Evolutionary conservation across 2,113 vertebrate species (phyloP).

Genomic region (Hemicordylus capensis): DNA sequence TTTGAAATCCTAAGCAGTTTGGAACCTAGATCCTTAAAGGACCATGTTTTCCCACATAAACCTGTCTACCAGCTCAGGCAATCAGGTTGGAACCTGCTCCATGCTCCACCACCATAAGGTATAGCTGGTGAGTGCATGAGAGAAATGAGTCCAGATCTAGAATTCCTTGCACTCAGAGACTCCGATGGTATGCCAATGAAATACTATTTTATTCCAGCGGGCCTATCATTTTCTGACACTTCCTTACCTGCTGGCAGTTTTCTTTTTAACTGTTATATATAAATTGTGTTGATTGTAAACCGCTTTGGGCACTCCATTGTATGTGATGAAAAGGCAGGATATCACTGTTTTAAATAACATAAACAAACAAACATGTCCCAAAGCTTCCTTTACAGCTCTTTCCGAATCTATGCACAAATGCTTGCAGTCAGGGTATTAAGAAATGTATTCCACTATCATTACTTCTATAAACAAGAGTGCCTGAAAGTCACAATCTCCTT

Average conservation of each 20-base stretch:
- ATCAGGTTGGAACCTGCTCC: neutral
- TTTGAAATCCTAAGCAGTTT: no score
- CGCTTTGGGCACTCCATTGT: neutral
- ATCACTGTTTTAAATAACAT: neutral
- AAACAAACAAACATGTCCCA: neutral
- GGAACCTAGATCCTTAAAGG: neutral
- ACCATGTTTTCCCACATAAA: neutral
- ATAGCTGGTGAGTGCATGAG: neutral
- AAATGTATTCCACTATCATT: neutral
- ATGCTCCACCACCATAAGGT: neutral
- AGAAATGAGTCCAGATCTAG: neutral
- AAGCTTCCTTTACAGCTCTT: neutral
- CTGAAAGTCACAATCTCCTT: neutral
- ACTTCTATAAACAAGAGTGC: constrained; percentile 9
- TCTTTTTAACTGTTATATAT: neutral
- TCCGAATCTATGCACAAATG: accelerated
- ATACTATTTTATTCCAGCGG: neutral
- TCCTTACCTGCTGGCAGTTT: neutral
- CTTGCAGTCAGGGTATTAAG: neutral
- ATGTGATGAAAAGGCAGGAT: neutral
- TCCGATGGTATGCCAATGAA: neutral
- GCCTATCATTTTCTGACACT: neutral
- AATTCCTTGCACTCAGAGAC: neutral
- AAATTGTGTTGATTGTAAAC: neutral
- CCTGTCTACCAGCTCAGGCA: no score